Percentiles rank a stretch among this genome's conserved stretches.
phyloP scores from a whole-genome alignment of 2,888 invertebrate genomes.

The Bellardia bayeri region DNA sequence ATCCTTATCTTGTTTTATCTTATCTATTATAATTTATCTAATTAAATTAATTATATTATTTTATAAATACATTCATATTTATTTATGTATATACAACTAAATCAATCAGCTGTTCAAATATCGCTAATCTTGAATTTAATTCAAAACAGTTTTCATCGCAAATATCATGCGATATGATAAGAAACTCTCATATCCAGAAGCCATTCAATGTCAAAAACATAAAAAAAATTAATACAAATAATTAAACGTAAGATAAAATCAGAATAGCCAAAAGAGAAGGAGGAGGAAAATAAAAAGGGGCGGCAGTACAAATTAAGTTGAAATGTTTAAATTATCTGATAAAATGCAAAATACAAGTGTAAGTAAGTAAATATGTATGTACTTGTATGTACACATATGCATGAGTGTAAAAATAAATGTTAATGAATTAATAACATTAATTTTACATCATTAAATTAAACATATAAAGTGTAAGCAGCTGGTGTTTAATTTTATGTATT shows the following conservation, averaged over 20 bases:
- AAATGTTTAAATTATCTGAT: constrained; percentile 14
- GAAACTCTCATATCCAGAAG: constrained; percentile 32
- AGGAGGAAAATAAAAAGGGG: neutral
- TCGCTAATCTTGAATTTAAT: constrained; percentile 20
- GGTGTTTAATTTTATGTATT: constrained; percentile 48
- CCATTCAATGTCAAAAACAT: constrained; percentile 26
- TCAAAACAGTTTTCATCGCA: constrained; percentile 20
- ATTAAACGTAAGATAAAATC: constrained; percentile 21
- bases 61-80: constrained; percentile 23
- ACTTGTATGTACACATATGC: neutral
- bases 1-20: neutral
- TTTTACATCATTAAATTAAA: constrained; percentile 38
- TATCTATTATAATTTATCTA: neutral
- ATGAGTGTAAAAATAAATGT: neutral
- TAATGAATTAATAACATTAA: constrained; percentile 35
- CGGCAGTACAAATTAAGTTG: constrained; percentile 1
- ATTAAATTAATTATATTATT: constrained; percentile 34
- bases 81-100: neutral
- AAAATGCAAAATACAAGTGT: constrained; percentile 10
- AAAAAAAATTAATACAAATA: constrained; percentile 37
- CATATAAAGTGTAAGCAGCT: constrained; percentile 51
- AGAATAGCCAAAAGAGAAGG: neutral
- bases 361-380: neutral
- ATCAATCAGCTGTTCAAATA: neutral
- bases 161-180: constrained; percentile 26